These are phyloP conservation scores for Psammodynastes pulverulentus DNA, from an alignment of 2,113 vertebrate genomes.

Conservation along the genomic window DNA sequence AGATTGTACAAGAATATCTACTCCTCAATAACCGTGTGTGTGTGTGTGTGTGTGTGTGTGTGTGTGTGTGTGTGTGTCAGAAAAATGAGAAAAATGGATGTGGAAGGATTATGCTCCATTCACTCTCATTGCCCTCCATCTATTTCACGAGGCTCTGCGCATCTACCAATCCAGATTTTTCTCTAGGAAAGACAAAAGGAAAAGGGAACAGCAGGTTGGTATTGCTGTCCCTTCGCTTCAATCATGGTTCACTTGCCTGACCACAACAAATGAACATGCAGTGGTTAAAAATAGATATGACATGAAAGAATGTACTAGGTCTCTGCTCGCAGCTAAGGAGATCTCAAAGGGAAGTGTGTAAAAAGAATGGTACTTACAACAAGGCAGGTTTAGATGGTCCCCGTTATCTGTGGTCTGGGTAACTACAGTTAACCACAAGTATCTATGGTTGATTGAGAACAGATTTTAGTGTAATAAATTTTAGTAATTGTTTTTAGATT, in stretches of 20 bases:
- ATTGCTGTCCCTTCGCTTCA: background rate
- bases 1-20: background rate
- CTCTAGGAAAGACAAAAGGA: background rate
- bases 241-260: background rate
- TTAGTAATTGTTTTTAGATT: background rate
- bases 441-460: background rate
- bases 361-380: background rate
- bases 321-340: background rate
- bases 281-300: no score
- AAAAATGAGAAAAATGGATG: background rate
- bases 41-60: background rate
- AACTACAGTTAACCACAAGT: background rate
- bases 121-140: background rate
- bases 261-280: background rate
- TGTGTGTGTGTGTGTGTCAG: fast-evolving
- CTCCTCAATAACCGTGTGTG: background rate
- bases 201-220: background rate
- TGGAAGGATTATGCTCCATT: background rate
- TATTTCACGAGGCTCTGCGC: background rate
- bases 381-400: background rate
- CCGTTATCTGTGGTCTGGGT: background rate
- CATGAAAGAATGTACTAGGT: background rate
- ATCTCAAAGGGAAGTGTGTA: background rate
- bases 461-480: background rate
- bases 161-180: background rate